Evolutionary conservation across 2,797 vertebrate species (phyloP).

Genomic region (Chrosomus eos): DNA sequence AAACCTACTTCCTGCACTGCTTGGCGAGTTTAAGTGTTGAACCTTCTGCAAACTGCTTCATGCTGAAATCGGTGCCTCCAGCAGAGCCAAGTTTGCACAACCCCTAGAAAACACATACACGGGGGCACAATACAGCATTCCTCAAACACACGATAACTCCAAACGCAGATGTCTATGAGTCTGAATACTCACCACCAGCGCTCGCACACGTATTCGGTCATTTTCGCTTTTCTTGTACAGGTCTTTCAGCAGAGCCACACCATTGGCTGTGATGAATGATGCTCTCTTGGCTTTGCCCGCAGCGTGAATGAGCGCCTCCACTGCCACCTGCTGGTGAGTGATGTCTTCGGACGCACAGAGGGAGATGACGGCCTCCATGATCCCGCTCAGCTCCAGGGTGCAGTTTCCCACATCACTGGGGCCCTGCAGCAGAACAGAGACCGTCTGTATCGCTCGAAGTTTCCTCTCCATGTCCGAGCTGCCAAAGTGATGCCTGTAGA

Average conservation of each 20-base stretch:
- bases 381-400: constrained; percentile 90
- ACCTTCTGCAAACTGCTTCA: constrained; percentile 99
- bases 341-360: constrained; percentile 88
- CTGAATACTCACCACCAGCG: constrained; percentile 87
- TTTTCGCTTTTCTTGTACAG: constrained; percentile 95
- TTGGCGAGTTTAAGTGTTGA: constrained; percentile 95
- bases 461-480: constrained; percentile 77
- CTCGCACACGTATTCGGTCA: constrained; percentile 94
- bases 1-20: constrained; percentile 94
- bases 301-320: constrained; percentile 94
- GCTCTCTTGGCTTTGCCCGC: constrained; percentile 95
- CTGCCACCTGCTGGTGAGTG: constrained; percentile 91
- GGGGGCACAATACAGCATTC: neutral
- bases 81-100: constrained; percentile 97
- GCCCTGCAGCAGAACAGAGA: constrained; percentile 94
- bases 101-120: constrained; percentile 77
- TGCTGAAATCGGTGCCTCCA: constrained; percentile 97
- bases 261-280: constrained; percentile 95
- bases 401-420: constrained; percentile 91
- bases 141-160: neutral
- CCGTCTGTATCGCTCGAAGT: constrained; percentile 91
- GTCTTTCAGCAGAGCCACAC: constrained; percentile 93
- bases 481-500: constrained; percentile 85
- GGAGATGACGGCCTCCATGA: constrained; percentile 91
- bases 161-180: neutral